Evolutionary conservation across 2,113 vertebrate genomes (phyloP).

Genomic region (Cyanoramphus novaezelandiae): DNA sequence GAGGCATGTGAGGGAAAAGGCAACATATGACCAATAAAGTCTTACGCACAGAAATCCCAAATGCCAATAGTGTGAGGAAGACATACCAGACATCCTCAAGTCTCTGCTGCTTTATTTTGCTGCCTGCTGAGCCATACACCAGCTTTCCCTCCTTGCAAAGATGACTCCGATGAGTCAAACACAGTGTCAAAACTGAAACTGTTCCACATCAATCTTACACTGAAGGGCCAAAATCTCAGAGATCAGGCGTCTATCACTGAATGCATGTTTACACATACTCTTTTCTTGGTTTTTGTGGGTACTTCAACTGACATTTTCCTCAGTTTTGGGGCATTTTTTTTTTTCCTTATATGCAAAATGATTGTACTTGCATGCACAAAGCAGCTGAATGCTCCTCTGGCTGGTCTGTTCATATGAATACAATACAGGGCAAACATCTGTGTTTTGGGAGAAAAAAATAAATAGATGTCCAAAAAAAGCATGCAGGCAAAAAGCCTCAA

Average conservation of each 20-base stretch:
- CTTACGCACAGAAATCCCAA: background rate
- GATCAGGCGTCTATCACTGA: background rate
- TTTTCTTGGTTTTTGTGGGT: background rate
- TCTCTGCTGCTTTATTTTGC: background rate
- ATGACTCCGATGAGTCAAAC: background rate
- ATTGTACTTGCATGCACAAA: background rate
- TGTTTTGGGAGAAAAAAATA: background rate
- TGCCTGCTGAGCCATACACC: constrained; percentile 9
- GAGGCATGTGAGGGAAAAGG: background rate
- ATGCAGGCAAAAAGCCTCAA: background rate
- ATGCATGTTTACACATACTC: background rate
- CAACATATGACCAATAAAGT: background rate
- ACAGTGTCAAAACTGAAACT: constrained; percentile 19
- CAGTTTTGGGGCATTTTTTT: background rate
- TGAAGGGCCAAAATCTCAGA: background rate
- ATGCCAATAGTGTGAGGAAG: background rate
- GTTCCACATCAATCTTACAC: background rate
- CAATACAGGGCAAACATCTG: constrained; percentile 6
- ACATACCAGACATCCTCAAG: background rate
- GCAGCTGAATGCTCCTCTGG: background rate
- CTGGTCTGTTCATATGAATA: background rate
- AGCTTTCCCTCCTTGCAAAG: background rate
- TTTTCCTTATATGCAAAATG: background rate
- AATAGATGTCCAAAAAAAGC: background rate
- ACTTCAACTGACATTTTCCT: background rate